A percentile compares a stretch with the other conserved stretches of the same genome.
phyloP scores from a whole-genome alignment of 2,113 vertebrate species.

The Labrus mixtus region DNA sequence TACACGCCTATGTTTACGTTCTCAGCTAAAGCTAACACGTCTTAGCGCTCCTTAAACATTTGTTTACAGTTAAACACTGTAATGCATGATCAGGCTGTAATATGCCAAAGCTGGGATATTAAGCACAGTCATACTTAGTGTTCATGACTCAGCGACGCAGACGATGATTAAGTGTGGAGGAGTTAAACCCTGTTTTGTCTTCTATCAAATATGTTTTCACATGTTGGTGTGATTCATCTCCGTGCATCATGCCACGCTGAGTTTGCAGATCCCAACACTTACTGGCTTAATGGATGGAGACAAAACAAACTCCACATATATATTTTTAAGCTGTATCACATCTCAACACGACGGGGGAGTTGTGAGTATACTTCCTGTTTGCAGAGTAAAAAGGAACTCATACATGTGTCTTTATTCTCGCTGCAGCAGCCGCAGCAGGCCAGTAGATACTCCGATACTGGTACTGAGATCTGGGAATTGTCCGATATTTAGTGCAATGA shows the following conservation, averaged over 20 bases:
- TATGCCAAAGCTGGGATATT: constrained; percentile 31
- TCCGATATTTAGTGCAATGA: no score
- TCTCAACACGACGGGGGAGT: neutral
- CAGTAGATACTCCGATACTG: no score
- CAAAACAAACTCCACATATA: neutral
- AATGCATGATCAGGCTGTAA: constrained; percentile 24
- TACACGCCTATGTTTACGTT: constrained; percentile 50
- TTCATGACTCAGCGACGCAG: constrained; percentile 37
- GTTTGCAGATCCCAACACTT: constrained; percentile 5
- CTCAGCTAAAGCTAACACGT: constrained; percentile 27
- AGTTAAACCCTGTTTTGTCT: constrained; percentile 50
- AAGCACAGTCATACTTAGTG: constrained; percentile 29
- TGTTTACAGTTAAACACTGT: constrained; percentile 47
- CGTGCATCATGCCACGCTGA: constrained; percentile 10
- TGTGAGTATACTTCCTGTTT: no score
- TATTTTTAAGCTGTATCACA: neutral
- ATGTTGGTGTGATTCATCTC: constrained; percentile 38
- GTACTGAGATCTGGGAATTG: no score
- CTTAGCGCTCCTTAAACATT: constrained; percentile 40
- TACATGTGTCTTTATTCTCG: no score
- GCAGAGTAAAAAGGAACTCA: no score
- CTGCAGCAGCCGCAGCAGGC: no score
- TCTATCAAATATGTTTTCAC: constrained; percentile 28
- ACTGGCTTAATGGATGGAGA: neutral
- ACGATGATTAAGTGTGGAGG: constrained; percentile 18